A percentile compares a stretch with the other conserved stretches of the same genome.
These are phyloP conservation scores for Drosophila sulfurigaster DNA, from an alignment of 1,140 invertebrate species.

Conservation along the genomic window DNA sequence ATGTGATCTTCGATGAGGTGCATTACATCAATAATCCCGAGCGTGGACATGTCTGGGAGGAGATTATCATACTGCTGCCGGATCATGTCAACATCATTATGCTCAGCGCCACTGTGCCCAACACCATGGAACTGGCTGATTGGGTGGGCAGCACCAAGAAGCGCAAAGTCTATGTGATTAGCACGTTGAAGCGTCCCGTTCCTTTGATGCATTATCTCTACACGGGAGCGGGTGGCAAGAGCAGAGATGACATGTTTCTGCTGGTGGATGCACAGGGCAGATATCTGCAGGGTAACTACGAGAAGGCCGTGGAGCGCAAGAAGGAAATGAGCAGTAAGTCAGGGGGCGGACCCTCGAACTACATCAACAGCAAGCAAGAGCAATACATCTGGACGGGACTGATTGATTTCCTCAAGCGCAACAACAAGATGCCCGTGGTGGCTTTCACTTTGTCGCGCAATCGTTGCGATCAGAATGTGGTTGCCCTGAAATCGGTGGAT, in stretches of 20 bases:
- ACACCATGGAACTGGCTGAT: slow-evolving; percentile 97
- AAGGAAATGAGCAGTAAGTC: slow-evolving; percentile 75
- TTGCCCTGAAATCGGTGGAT: slow-evolving; percentile 89
- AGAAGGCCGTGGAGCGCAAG: slow-evolving; percentile 90
- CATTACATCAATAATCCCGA: slow-evolving; percentile 99
- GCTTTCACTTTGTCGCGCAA: slow-evolving; percentile 97
- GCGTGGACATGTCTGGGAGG: slow-evolving; percentile 99
- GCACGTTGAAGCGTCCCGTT: slow-evolving; percentile 96
- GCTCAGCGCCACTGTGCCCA: slow-evolving; percentile 99
- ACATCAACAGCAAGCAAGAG: slow-evolving; percentile 87
- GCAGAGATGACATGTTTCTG: slow-evolving; percentile 92
- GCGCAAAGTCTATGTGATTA: slow-evolving; percentile 97
- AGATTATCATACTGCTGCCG: slow-evolving; percentile 98
- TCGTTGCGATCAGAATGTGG: slow-evolving; percentile 91
- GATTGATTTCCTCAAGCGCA: slow-evolving; percentile 91
- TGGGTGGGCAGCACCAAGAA: slow-evolving; percentile 98
- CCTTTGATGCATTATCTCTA: slow-evolving; percentile 98
- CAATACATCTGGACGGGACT: slow-evolving; percentile 94
- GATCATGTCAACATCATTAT: slow-evolving; percentile 98
- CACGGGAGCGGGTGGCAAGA: slow-evolving; percentile 92
- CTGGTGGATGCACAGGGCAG: slow-evolving; percentile 92
- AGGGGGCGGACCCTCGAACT: slow-evolving; percentile 47
- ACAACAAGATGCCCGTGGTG: slow-evolving; percentile 96
- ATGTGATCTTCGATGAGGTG: slow-evolving; percentile 99
- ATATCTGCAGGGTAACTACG: slow-evolving; percentile 90